Conservation (phyloP, 1,140 invertebrate species). For the Nephila pilipes region DNA sequence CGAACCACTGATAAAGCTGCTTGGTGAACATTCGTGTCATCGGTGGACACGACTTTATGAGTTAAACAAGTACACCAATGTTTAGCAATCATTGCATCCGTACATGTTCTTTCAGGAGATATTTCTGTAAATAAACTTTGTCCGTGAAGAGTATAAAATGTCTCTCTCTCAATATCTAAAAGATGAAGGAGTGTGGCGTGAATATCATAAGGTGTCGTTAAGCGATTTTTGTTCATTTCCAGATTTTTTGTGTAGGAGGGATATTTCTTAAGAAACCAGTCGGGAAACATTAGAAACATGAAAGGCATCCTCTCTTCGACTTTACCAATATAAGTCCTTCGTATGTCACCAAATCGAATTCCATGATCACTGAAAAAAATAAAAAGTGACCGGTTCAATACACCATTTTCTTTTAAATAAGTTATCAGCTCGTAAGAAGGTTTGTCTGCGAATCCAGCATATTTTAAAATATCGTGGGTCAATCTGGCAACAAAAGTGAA, state of each 20-base stretch:
- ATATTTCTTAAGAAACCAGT: conserved; percentile 80
- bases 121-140: conserved; percentile 77
- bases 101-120: conserved; percentile 88
- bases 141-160: conserved; percentile 59
- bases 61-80: conserved; percentile 96
- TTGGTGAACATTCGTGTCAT: conserved; percentile 81
- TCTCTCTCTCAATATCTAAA: conserved; percentile 59
- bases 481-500: conserved; percentile 79
- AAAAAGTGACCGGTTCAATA: conserved; percentile 84
- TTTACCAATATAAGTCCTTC: conserved; percentile 90
- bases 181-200: conserved; percentile 81
- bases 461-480: conserved; percentile 81
- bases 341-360: conserved; percentile 91
- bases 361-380: conserved; percentile 96
- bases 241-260: conserved; percentile 84
- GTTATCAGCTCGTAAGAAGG: conserved; percentile 80
- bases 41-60: conserved; percentile 85
- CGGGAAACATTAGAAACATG: conserved; percentile 89
- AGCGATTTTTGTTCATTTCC: conserved; percentile 84
- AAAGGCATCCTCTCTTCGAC: conserved; percentile 93
- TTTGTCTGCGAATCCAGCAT: conserved; percentile 80
- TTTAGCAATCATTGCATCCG: conserved; percentile 93
- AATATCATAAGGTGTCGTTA: conserved; percentile 83
- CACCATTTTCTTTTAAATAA: conserved; percentile 78
- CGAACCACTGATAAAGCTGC: conserved; percentile 84